Percentiles rank a stretch among this genome's conserved stretches.
Evolutionary conservation across 1,140 invertebrate species (phyloP).

Genomic region (Archivesica marissinica): DNA sequence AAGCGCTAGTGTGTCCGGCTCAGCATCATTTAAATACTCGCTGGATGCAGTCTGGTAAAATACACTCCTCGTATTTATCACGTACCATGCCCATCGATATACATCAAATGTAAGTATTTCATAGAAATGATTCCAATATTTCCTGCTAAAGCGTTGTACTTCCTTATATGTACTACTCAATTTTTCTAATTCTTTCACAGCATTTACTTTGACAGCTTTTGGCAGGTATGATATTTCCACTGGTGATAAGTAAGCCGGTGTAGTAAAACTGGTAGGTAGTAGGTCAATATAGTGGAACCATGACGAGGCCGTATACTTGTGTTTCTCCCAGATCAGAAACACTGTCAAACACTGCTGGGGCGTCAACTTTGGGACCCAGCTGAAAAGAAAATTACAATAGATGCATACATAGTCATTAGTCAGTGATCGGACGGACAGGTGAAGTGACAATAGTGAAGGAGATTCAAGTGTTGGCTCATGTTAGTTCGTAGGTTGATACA

Average conservation of each 20-base stretch:
- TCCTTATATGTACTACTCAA: constrained; percentile 47
- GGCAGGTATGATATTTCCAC: constrained; percentile 80
- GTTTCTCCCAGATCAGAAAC: constrained; percentile 86
- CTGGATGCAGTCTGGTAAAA: constrained; percentile 73
- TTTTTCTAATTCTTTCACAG: constrained; percentile 65
- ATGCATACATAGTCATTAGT: too few relatives aligned
- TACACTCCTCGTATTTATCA: constrained; percentile 91
- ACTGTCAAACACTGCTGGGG: constrained; percentile 84
- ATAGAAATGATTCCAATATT: constrained; percentile 61
- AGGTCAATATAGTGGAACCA: constrained; percentile 86
- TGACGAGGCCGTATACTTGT: constrained; percentile 71
- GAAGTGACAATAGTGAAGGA: too few relatives aligned
- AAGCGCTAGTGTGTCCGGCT: constrained; percentile 87
- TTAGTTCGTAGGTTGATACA: too few relatives aligned
- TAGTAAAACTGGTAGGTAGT: constrained; percentile 86
- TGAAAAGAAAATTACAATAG: constrained; percentile 59
- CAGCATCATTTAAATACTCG: constrained; percentile 57
- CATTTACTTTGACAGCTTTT: constrained; percentile 84
- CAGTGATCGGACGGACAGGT: too few relatives aligned
- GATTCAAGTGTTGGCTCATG: too few relatives aligned
- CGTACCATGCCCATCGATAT: constrained; percentile 87
- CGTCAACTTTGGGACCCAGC: constrained; percentile 64
- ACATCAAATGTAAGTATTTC: constrained; percentile 66
- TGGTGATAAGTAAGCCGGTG: constrained; percentile 74
- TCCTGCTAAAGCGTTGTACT: constrained; percentile 49